Percentiles rank a stretch among this genome's conserved stretches.
phyloP scores from a whole-genome alignment of 2,888 invertebrate genomes.

The Philereme transversata region DNA sequence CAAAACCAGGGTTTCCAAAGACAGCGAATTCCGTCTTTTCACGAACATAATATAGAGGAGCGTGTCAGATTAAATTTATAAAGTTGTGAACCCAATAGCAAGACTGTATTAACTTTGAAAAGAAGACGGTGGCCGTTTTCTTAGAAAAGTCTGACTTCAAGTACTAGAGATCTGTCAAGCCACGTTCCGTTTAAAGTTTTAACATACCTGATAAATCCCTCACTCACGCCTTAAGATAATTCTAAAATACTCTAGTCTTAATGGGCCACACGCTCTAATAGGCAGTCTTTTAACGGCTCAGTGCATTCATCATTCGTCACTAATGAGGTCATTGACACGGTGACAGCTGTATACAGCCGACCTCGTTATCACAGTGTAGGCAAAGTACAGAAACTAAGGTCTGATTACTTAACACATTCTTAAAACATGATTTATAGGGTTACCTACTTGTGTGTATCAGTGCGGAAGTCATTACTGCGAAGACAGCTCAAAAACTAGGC shows the following conservation, averaged over 20 bases:
- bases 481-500: too few species aligned
- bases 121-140: not conserved
- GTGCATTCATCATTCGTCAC: slow-evolving; percentile 69
- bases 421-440: too few species aligned
- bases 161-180: slow-evolving; percentile 22
- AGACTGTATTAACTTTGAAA: too few species aligned
- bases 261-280: slow-evolving; percentile 62
- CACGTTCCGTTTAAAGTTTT: slow-evolving; percentile 17
- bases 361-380: slow-evolving; percentile 24
- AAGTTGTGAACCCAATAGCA: too few species aligned
- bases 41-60: too few species aligned
- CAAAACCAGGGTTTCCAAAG: too few species aligned
- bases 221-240: slow-evolving; percentile 47
- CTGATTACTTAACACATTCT: too few species aligned
- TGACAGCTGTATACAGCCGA: slow-evolving; percentile 46
- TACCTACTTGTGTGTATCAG: too few species aligned
- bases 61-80: too few species aligned
- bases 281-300: slow-evolving; percentile 68
- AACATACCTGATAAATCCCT: slow-evolving; percentile 26
- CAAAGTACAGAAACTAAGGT: slow-evolving; percentile 1
- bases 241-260: slow-evolving; percentile 57
- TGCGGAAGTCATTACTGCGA: too few species aligned
- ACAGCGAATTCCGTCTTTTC: too few species aligned
- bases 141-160: not conserved
- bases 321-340: slow-evolving; percentile 73